These are phyloP conservation scores for Gallinago undulata DNA, from an alignment of 2,113 vertebrate species.

Conservation along the genomic window DNA sequence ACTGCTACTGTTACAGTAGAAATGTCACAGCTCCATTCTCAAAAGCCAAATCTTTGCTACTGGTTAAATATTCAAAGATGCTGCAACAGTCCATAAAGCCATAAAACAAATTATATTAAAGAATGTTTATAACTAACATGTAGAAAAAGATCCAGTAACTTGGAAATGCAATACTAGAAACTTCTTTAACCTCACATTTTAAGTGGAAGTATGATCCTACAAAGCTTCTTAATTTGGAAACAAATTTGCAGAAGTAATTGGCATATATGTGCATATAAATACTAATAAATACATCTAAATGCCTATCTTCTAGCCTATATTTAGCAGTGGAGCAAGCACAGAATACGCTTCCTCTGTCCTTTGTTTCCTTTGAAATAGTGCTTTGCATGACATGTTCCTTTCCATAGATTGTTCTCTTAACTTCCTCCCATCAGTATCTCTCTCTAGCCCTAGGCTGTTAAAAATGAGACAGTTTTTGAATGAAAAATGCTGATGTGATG, in stretches of 20 bases:
- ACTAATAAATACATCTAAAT: conserved; percentile 17
- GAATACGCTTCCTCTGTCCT: background rate
- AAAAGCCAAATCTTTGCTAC: background rate
- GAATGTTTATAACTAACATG: background rate
- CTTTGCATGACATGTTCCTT: conserved; percentile 27
- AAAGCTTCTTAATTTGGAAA: conserved; percentile 16
- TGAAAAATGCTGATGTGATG: conserved; percentile 59
- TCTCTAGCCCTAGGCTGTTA: conserved; percentile 36
- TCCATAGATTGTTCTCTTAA: conserved; percentile 33
- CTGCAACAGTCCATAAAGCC: background rate
- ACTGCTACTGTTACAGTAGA: background rate
- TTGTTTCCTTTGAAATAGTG: conserved; percentile 47
- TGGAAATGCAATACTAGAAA: background rate
- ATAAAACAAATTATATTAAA: background rate
- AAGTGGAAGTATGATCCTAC: background rate
- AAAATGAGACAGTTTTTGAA: conserved; percentile 56
- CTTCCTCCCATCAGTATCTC: conserved; percentile 45
- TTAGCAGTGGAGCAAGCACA: background rate
- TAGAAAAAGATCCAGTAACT: background rate
- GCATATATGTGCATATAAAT: conserved; percentile 9
- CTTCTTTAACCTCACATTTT: background rate
- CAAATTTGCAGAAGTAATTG: conserved; percentile 5
- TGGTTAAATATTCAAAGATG: background rate
- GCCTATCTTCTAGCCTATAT: conserved; percentile 24
- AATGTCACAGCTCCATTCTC: background rate